Evolutionary conservation across 2,797 vertebrate genomes (phyloP), one percentile per base, ranked within the genome.

Genomic region (Leucoraja ocellata): DNA sequence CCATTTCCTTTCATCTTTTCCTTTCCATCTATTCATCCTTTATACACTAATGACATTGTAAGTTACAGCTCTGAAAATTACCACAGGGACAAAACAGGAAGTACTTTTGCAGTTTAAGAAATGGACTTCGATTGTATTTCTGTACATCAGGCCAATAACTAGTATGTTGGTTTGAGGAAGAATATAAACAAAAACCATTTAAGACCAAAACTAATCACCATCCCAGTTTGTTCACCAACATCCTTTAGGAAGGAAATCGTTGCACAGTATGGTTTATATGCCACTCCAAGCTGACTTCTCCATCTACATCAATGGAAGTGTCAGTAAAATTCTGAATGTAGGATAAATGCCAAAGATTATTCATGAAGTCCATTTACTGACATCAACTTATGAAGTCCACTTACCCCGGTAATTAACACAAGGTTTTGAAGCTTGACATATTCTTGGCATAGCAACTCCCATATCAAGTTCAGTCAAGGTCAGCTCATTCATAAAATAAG

Each of bases 401-500:
- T 97, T 97, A 97, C 99, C 99, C 98, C 97, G 96, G 95, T 98
- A 97, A 96, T 99, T 98, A 93, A 99, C 93, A 25, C 96, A 97
- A 78, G 98, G 98, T 94, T 97, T 97, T 94, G 97, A 98, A 94
- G 98, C 97, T 93, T 97, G 95, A 36, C 98, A 97, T 95, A 99
- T 98, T 96, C 97, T 98, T 94, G 98, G 98, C 95, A 98, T 97
- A 94, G 97, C 96, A 91, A 97, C 96, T 88, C 99, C 99, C 99
- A 99, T 99, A 96, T 99, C 99, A 93, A 99, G 97, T 95, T 99
- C 99, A 6, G 97, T 99, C 94, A 99, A 96, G 1, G 98, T 98
- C 90, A 99, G 95, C 94, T 99, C 99, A 93, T 99, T 99, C 99
- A 99, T 99, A 95, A 99, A 99, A 96, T 99, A 99, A 4, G 99